phyloP scores from a whole-genome alignment of 2,888 invertebrate genomes.

The Amiota mariae region DNA sequence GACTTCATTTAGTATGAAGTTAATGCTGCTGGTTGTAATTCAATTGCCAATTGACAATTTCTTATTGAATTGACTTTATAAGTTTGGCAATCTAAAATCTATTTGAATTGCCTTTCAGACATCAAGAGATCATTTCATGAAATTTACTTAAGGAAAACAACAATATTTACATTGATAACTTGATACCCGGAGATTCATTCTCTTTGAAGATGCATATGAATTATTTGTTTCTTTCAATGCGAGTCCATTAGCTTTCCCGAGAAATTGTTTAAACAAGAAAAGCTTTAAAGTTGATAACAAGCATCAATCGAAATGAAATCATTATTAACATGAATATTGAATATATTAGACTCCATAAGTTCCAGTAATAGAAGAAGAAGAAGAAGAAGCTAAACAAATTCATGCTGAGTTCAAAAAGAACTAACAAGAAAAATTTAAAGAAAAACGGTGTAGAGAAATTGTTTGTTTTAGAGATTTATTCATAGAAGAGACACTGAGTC shows the following conservation, averaged over 20 bases:
- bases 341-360: too few relatives aligned
- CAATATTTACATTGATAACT: neutral
- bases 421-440: constrained; percentile 23
- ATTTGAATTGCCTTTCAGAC: neutral
- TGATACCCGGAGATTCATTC: constrained; percentile 26
- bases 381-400: constrained; percentile 19
- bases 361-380: neutral
- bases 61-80: too few relatives aligned
- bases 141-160: neutral
- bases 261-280: neutral
- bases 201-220: constrained; percentile 39
- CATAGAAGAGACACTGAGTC: constrained; percentile 59
- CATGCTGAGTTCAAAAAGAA: constrained; percentile 30
- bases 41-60: constrained; percentile 10
- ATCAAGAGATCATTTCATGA: neutral
- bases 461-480: constrained; percentile 42
- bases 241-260: constrained; percentile 8
- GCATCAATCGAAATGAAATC: constrained; percentile 8
- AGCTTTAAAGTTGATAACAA: neutral
- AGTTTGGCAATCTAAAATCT: too few relatives aligned
- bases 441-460: constrained; percentile 43
- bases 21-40: constrained; percentile 22
- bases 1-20: neutral
- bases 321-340: neutral
- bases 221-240: constrained; percentile 27